Base-by-base conservation (phyloP, 92 coral and sea anemone species). In the Umimayanthus chanpuru region DNA sequence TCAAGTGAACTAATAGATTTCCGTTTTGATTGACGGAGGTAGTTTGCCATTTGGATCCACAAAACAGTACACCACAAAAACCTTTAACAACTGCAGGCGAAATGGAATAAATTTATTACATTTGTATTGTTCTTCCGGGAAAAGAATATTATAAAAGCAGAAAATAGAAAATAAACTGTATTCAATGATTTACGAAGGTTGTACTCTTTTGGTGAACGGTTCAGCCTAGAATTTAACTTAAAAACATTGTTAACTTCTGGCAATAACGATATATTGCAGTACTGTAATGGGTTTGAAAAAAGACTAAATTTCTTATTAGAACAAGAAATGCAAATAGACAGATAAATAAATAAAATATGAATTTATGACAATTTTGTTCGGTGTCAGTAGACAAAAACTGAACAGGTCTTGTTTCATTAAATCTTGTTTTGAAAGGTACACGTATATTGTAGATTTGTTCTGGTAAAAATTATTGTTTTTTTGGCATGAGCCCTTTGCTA, bases 281-380 rank as follows among this genome's bases (percentile, higher is more conserved):
- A n/a, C n/a, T n/a, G n/a, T n/a, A 80, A 55, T 55, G 21, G 55
- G 66, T 2, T 43, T 64, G 0, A 70, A 72, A 32, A 73, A 66
- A 66, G 20, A 9, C 39, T 68, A 47, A 26, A 26, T 47, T 44
- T 70, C 65, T 28, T 29, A 50, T 21, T 30, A 47, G 44, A 23
- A 28, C 76, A 65, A 14, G 30, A 70, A 68, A 83, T 68, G 78
- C 66, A 83, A 68, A 83, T 83, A 39, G 79, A 10, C 10, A 66
- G n/a, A 39, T 29, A 18, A 50, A 67, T 47, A 53, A 49, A 53
- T 79, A 79, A 78, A 44, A 78, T 26, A 79, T 49, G 82, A 79
- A 40, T 76, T 49, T 53, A 53, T 61, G 26, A 61, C 20, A 61
- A 30, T 29, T 56, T 23, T 80, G 36, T 53, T 20, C 44, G 50